Percentiles rank a stretch among this genome's conserved stretches.
phyloP scores from a whole-genome alignment of 2,113 vertebrate species.

The Solea senegalensis region DNA sequence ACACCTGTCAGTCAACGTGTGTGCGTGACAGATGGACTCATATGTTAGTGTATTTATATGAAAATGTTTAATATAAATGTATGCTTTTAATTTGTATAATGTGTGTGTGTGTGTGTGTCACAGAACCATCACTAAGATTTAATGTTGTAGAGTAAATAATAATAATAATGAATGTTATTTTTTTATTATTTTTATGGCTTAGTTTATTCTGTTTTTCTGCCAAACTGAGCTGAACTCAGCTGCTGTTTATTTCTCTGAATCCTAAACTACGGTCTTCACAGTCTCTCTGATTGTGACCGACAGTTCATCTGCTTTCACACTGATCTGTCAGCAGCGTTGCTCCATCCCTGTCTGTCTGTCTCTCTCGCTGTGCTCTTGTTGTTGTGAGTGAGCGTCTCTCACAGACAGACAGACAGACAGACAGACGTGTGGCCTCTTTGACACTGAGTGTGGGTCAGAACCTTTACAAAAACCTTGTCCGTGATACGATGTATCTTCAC shows the following conservation, averaged over 20 bases:
- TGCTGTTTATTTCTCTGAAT: conserved; percentile 16
- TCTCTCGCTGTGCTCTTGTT: background rate
- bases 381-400: background rate
- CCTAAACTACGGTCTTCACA: background rate
- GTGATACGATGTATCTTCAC: conserved; percentile 36
- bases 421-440: background rate
- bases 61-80: no score
- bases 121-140: no score
- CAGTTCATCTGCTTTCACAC: conserved; percentile 59
- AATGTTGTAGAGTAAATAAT: no score
- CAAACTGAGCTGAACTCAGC: background rate
- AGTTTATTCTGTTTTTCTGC: no score
- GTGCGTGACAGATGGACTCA: no score
- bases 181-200: no score
- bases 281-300: conserved; percentile 50
- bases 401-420: conserved; percentile 3
- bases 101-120: no score
- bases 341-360: conserved; percentile 35
- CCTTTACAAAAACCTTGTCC: conserved; percentile 26
- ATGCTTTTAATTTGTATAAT: no score
- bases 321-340: conserved; percentile 13
- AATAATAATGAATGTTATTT: no score
- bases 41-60: no score
- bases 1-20: no score
- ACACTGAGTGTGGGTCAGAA: background rate